Evolutionary conservation across 2,888 invertebrate genomes (phyloP).

Genomic region (Ecdyonurus torrentis): DNA sequence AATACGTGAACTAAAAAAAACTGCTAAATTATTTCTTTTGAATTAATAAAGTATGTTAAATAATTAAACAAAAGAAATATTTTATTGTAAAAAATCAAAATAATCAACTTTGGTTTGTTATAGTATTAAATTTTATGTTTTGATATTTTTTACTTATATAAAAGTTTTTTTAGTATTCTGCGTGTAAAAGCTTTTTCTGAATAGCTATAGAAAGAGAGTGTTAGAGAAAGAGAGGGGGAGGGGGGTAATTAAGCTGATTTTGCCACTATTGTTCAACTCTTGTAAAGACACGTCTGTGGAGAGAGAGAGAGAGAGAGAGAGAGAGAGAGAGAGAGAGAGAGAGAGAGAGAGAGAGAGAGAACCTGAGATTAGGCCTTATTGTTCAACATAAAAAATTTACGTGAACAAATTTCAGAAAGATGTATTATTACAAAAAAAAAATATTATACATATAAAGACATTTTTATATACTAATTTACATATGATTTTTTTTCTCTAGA

Average conservation of each 20-base stretch:
- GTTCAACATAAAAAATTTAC: neutral
- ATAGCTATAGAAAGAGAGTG: no score
- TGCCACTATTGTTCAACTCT: neutral
- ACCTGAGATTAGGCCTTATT: neutral
- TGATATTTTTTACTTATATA: no score
- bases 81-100: no score
- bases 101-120: no score
- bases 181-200: neutral
- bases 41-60: no score
- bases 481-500: no score
- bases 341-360: neutral
- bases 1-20: no score
- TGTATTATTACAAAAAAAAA: neutral
- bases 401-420: neutral
- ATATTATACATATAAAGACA: neutral
- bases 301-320: neutral
- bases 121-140: no score
- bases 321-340: neutral
- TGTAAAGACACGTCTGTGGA: neutral
- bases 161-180: neutral
- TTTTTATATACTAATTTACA: no score
- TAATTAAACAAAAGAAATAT: no score
- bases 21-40: no score
- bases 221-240: no score
- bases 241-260: neutral